Base-by-base conservation (phyloP, 2,797 vertebrate genomes). In the Epinephelus malabaricus region DNA sequence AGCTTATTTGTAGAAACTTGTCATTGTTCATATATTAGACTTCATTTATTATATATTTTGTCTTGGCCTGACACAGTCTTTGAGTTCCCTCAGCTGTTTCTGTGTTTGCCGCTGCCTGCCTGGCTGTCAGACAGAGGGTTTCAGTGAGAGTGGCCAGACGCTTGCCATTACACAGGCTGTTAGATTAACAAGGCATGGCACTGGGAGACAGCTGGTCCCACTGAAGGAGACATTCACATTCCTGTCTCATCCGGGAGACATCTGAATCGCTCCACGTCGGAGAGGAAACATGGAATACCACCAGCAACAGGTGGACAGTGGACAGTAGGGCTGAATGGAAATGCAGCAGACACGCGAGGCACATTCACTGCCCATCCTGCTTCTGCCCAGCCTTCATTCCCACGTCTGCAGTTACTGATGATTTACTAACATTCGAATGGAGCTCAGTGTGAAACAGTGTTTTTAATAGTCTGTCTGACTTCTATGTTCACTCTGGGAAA, bases 221-320 rank as follows among this genome's bases (percentile, higher is more conserved):
- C 76, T 61, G 65, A 72, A 84, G 70, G 73, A 86, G 80, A 69
- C 40, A 13, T 14, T 70, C 73, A 61, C 88, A 85, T 86, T 92
- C 91, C 81, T 73, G 75, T 79, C 67, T 49, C 27, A 13, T 76
- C 68, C 73, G 13, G 34, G 77, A 92, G 82, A 88, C 34, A 63
- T 87, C 86, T 87, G 87, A 82, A 64, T 83, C 78, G 58, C 73
- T 76, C 43, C n/a, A 3, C 0, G 47, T 45, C 13, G 2, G 73
- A 82, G 46, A 68, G 77, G 83, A 86, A 87, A 81, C 74, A 76
- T 46, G 73, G 49, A 79, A 49, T 47, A 63, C 71, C 25, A 12
- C 8, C 59, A 80, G 71, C 75, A 86, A 89, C 90, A 92, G 87
- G 89, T 92, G 90, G 83, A 55, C 58, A 67, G 69, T 12, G 61